phyloP scores from a whole-genome alignment of 1,140 invertebrate genomes.

The Vollenhovia emeryi region DNA sequence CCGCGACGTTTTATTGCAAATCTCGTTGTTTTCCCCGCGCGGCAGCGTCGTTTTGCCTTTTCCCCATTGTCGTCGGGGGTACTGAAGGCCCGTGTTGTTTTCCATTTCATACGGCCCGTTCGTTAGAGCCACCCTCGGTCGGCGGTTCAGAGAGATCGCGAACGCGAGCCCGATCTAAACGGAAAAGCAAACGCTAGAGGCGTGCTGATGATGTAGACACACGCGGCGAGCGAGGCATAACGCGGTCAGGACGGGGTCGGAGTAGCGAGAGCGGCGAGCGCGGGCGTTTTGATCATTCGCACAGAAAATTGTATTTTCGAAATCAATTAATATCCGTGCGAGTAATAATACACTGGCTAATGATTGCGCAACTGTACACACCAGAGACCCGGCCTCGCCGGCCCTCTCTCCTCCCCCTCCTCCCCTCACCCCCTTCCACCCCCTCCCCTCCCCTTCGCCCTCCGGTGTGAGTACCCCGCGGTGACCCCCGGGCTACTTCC shows the following conservation, averaged over 20 bases:
- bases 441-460: conserved; percentile 29
- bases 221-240: conserved; percentile 37
- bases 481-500: conserved; percentile 75
- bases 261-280: conserved; percentile 15
- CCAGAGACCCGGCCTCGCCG: conserved; percentile 12
- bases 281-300: conserved; percentile 82
- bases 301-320: conserved; percentile 85
- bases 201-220: conserved; percentile 50
- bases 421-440: not conserved
- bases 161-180: conserved; percentile 19
- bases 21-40: not conserved
- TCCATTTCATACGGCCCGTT: conserved; percentile 28
- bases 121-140: conserved; percentile 34
- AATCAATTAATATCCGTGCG: conserved; percentile 84
- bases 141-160: conserved; percentile 22
- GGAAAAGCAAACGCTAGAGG: conserved; percentile 57
- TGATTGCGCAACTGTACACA: conserved; percentile 76
- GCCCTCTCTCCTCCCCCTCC: not conserved
- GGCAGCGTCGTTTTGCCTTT: not conserved
- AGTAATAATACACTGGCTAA: conserved; percentile 84
- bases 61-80: not conserved
- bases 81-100: conserved; percentile 15
- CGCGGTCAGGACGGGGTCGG: conserved; percentile 18
- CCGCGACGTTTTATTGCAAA: not conserved
- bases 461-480: conserved; percentile 59